Conservation (phyloP, 1,140 invertebrate genomes). For the Dreissena polymorpha region DNA sequence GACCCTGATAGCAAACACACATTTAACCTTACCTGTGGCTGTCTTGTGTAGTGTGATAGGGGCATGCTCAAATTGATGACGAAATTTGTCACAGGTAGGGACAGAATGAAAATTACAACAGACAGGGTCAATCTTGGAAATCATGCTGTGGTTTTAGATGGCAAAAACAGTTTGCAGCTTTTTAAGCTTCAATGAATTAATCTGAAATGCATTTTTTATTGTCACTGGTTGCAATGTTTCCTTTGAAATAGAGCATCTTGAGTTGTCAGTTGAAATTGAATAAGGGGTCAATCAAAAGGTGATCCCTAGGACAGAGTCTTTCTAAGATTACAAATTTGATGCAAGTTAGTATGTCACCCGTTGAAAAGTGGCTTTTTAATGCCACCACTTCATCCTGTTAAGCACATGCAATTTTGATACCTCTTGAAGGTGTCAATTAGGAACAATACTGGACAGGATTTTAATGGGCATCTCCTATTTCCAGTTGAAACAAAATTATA, state of each 20-base stretch:
- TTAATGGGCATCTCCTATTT: no score
- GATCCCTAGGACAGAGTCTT: neutral
- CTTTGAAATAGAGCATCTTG: neutral
- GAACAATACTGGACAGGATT: no score
- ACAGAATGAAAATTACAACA: neutral
- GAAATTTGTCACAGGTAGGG: neutral
- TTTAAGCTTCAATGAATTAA: neutral
- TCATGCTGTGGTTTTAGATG: no score
- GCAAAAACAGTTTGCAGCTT: no score
- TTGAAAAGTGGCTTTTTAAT: neutral
- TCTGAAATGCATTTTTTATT: neutral
- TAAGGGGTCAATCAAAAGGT: conserved; percentile 7
- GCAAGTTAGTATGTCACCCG: neutral
- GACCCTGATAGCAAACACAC: neutral
- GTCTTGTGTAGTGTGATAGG: neutral
- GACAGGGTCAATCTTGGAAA: no score
- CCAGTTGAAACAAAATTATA: no score
- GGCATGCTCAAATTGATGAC: neutral
- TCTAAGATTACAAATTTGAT: conserved; percentile 2
- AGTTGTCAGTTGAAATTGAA: neutral
- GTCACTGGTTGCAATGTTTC: neutral
- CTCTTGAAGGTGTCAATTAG: neutral
- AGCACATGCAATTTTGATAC: neutral
- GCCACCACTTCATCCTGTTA: neutral
- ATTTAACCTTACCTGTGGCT: neutral